phyloP scores from a whole-genome alignment of 2,113 vertebrate genomes.

The Globicephala melas region DNA sequence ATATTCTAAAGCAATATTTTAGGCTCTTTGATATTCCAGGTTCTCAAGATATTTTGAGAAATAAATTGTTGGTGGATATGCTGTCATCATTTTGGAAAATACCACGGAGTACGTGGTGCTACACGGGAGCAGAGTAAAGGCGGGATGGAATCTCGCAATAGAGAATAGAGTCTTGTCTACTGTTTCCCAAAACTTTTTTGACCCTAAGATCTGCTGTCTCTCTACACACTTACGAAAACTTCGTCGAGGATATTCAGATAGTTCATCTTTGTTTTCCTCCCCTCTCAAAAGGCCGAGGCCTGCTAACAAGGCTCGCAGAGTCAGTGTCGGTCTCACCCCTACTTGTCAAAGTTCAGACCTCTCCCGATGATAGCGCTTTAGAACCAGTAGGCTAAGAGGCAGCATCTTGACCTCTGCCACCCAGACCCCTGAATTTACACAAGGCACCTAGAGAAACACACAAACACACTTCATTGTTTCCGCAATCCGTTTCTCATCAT shows the following conservation, averaged over 20 bases:
- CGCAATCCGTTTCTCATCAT: background rate
- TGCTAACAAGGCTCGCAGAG: background rate
- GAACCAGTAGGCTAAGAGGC: background rate
- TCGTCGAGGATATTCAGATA: background rate
- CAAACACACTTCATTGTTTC: background rate
- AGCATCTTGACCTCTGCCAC: background rate
- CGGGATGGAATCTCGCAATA: background rate
- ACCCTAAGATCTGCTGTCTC: background rate
- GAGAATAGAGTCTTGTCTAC: background rate
- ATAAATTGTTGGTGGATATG: background rate
- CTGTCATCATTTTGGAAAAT: background rate
- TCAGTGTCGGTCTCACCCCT: background rate
- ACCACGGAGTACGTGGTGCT: accelerated
- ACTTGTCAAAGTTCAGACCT: background rate
- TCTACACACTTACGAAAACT: background rate
- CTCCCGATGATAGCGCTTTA: background rate
- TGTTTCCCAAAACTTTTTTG: background rate
- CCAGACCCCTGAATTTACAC: background rate
- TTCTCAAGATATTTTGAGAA: background rate
- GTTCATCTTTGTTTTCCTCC: background rate
- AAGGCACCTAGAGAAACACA: background rate
- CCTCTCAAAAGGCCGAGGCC: background rate
- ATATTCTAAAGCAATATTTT: background rate
- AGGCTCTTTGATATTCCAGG: background rate
- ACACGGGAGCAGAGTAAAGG: background rate